Conservation (phyloP, 2,888 invertebrate genomes). For the Notodonta ziczac region DNA sequence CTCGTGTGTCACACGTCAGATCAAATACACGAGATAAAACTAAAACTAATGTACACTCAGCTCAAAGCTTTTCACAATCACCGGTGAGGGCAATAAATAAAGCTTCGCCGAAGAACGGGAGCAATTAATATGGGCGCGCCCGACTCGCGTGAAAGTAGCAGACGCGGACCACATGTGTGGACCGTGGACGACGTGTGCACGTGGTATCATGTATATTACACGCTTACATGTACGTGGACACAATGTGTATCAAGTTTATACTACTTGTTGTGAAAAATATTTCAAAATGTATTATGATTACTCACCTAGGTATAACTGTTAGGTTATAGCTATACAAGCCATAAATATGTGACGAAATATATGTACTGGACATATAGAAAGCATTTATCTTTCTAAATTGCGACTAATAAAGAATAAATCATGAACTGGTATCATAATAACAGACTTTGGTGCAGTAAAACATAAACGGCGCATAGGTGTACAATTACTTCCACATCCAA, state of each 20-base stretch:
- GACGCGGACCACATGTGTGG: conserved; percentile 67
- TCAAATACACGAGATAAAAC: conserved; percentile 76
- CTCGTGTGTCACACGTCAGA: conserved; percentile 77
- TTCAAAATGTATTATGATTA: not conserved
- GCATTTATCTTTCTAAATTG: conserved; percentile 68
- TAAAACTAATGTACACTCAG: conserved; percentile 80
- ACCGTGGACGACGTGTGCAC: conserved; percentile 47
- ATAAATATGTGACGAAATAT: conserved; percentile 1
- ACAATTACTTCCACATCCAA: conserved; percentile 70
- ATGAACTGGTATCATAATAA: conserved; percentile 66
- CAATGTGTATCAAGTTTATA: not conserved
- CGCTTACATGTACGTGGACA: not conserved
- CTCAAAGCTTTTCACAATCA: conserved; percentile 82
- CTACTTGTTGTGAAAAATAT: not conserved
- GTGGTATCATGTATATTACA: conserved; percentile 15
- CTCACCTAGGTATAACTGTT: too few species aligned
- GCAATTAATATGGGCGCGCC: conserved; percentile 84
- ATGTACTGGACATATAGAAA: conserved; percentile 30
- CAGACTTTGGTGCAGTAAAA: conserved; percentile 60
- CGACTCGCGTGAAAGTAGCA: conserved; percentile 79
- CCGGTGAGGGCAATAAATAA: conserved; percentile 80
- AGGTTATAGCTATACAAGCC: not conserved
- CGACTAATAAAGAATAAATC: conserved; percentile 72
- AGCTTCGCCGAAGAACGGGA: conserved; percentile 82
- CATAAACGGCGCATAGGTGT: conserved; percentile 68